phyloP scores from a whole-genome alignment of 37 sponge, comb jelly and placozoan genomes.

The Oopsacas minuta region DNA sequence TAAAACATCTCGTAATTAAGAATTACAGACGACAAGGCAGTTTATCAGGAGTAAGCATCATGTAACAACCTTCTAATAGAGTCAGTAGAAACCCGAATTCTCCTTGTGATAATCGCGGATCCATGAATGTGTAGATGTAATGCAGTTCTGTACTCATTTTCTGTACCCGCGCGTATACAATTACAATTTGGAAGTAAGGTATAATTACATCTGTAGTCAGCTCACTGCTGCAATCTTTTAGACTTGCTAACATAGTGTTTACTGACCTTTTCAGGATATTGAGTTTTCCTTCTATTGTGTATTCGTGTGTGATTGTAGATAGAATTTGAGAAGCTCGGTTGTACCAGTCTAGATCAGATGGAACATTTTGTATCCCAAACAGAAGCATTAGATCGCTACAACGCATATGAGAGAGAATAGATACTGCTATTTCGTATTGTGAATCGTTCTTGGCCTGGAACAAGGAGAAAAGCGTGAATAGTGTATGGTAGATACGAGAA shows the following conservation, averaged over 20 bases:
- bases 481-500: background rate
- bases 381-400: background rate
- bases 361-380: background rate
- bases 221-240: background rate
- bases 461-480: background rate
- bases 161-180: background rate
- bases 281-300: background rate
- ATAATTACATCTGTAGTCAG: background rate
- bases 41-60: constrained; percentile 5
- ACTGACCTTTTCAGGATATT: background rate
- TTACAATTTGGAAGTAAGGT: background rate
- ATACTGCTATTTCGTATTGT: background rate
- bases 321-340: background rate
- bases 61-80: constrained; percentile 1
- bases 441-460: background rate
- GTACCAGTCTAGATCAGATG: background rate
- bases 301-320: background rate
- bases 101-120: background rate
- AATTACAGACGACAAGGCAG: background rate
- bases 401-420: background rate
- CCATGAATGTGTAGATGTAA: constrained; percentile 12
- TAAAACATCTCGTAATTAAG: background rate
- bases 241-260: background rate
- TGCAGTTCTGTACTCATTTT: constrained; percentile 17
- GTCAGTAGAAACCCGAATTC: constrained; percentile 16